A percentile compares a stretch with the other conserved stretches of the same genome.
Evolutionary conservation across 2,888 invertebrate species (phyloP).

Genomic region (Aelia acuminata): DNA sequence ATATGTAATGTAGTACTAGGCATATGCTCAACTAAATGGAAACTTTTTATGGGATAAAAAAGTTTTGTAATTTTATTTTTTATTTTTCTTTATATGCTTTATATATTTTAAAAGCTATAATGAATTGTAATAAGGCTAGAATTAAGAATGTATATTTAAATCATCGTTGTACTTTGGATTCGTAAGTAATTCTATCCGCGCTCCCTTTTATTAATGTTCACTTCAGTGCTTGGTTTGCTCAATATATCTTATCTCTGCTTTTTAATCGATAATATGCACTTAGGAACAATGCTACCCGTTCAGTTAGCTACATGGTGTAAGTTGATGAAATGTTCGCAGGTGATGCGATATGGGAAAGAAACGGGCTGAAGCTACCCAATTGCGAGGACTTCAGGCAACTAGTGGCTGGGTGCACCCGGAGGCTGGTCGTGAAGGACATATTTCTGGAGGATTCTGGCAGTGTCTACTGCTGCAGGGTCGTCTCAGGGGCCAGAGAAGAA

Average conservation of each 20-base stretch:
- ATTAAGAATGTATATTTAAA: too few relatives aligned
- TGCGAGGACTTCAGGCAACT: conserved; percentile 75
- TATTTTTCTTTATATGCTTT: too few relatives aligned
- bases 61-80: too few relatives aligned
- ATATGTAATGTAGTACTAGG: not conserved
- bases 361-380: conserved; percentile 76
- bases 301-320: too few relatives aligned
- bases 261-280: not conserved
- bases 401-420: conserved; percentile 72
- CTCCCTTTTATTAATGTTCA: not conserved
- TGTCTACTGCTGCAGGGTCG: conserved; percentile 78
- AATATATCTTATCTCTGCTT: not conserved
- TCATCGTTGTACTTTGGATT: too few relatives aligned
- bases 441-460: conserved; percentile 77
- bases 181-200: not conserved
- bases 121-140: not conserved
- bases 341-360: conserved; percentile 66
- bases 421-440: conserved; percentile 74
- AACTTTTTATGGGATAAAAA: not conserved
- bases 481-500: conserved; percentile 73
- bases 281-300: not conserved
- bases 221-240: not conserved
- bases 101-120: too few relatives aligned
- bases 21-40: not conserved
- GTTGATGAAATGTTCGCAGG: not conserved